Evolutionary conservation across 2,797 vertebrate species (phyloP), one percentile per base, ranked within the genome.

Genomic region (Heteromormyrus szaboi): DNA sequence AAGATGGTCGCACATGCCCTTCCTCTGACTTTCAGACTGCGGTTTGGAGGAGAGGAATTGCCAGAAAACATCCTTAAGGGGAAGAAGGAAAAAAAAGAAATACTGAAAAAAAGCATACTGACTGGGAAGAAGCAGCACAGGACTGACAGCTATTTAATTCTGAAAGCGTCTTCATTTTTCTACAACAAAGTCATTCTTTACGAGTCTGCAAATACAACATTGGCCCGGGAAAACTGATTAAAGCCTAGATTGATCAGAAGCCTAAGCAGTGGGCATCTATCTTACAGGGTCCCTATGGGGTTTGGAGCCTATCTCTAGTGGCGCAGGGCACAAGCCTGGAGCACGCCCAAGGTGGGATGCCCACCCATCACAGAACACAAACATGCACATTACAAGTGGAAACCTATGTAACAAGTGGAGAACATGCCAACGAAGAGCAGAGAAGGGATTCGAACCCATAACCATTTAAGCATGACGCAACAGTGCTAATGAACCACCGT

Each of bases 1-100:
- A 59, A 88, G 88, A 92, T 87, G 89, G 90, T 94, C 93, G 94
- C n/a, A 91, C 92, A 89, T 90, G 92, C 68, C 90, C 92, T 89
- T 91, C 93, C 93, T 93, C 92, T 88, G 88, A 91, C 92, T 92
- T 92, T 89, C 91, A 92, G 93, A 91, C 94, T 95, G 94, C 81
- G 94, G 92, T 94, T 92, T 88, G 94, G 91, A 92, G 90, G 89
- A 92, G 22, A 91, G 65, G 85, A 33, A 51, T 48, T 44, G 83
- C 83, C 88, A 91, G 89, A 87, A 87, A 84, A 89, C 85, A 89
- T 68, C 79, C 68, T 33, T 59, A 50, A 91, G 88, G 92, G 29
- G 93, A 91, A 90, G 89, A 86, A 87, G 0, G n/a, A n/a, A 88
- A 91, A 88, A 91, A 93, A 89, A 89, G 48, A 44, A 44, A 89